Conservation (phyloP, 2,888 invertebrate genomes). For the Adela reaumurella region DNA sequence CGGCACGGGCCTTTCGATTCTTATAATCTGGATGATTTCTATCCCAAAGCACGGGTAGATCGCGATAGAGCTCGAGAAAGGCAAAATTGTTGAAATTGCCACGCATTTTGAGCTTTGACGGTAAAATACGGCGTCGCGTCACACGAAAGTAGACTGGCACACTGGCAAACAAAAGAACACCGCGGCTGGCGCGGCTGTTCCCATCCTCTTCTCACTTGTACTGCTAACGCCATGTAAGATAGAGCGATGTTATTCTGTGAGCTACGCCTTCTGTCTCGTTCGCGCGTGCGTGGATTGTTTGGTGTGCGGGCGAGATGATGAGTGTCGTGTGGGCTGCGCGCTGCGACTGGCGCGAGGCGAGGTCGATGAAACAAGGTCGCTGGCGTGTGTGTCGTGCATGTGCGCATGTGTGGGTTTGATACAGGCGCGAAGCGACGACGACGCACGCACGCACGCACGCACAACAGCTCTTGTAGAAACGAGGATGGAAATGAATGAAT, state of each 20-base stretch:
- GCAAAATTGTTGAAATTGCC: not conserved
- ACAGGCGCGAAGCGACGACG: not conserved
- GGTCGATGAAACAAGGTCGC: not conserved
- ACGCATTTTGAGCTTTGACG: too few relatives aligned
- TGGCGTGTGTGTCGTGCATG: not conserved
- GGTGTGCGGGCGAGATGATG: not conserved
- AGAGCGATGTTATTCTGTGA: too few relatives aligned
- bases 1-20: not conserved
- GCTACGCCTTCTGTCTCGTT: not conserved
- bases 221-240: too few relatives aligned
- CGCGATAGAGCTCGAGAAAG: not conserved
- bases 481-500: too few relatives aligned
- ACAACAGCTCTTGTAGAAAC: too few relatives aligned
- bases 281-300: not conserved
- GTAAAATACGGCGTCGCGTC: too few relatives aligned
- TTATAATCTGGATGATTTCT: not conserved
- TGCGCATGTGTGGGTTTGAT: not conserved
- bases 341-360: not conserved
- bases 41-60: not conserved
- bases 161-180: not conserved
- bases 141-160: not conserved
- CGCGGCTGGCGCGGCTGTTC: not conserved
- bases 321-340: not conserved
- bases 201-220: not conserved
- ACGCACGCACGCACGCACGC: too few relatives aligned